Evolutionary conservation across 2,113 vertebrate species (phyloP).

Genomic region (Petrocephalus zakoni): DNA sequence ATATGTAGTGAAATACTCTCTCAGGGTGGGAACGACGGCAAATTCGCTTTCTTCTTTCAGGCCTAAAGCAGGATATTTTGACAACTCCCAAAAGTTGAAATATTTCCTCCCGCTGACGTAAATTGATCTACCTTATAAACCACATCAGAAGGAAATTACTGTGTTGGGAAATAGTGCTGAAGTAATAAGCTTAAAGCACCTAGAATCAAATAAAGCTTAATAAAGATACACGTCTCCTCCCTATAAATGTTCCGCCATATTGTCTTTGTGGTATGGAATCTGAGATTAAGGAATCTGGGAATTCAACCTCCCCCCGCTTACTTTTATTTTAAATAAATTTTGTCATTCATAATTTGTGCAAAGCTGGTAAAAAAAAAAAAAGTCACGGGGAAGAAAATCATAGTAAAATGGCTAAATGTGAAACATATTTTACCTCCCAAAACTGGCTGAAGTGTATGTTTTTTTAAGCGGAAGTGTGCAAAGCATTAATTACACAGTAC

Average conservation of each 20-base stretch:
- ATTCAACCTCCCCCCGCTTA: constrained; percentile 22
- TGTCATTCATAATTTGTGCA: not conserved
- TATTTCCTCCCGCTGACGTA: not conserved
- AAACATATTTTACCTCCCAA: not conserved
- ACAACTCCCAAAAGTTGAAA: not conserved
- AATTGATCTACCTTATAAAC: not conserved
- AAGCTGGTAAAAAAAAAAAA: not conserved
- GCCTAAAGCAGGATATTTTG: not conserved
- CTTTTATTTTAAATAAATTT: constrained; percentile 3
- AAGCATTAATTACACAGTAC: constrained; percentile 6
- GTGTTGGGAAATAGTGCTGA: not conserved
- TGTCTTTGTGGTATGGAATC: constrained; percentile 19
- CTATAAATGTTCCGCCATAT: not conserved
- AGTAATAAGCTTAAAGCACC: too few relatives aligned
- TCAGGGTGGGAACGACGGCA: not conserved
- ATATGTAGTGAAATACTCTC: not conserved
- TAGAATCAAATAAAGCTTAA: too few relatives aligned
- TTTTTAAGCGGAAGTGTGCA: not conserved
- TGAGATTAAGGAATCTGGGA: constrained; percentile 20
- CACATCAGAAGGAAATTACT: not conserved
- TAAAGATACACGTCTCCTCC: constrained; percentile 5
- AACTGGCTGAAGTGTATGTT: not conserved
- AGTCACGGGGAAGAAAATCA: not conserved
- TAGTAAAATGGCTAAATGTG: not conserved
- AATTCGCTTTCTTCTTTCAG: not conserved